Evolutionary conservation across 2,888 invertebrate species (phyloP), one percentile per base, ranked within the genome.

Genomic region (Epinotia ramella): DNA sequence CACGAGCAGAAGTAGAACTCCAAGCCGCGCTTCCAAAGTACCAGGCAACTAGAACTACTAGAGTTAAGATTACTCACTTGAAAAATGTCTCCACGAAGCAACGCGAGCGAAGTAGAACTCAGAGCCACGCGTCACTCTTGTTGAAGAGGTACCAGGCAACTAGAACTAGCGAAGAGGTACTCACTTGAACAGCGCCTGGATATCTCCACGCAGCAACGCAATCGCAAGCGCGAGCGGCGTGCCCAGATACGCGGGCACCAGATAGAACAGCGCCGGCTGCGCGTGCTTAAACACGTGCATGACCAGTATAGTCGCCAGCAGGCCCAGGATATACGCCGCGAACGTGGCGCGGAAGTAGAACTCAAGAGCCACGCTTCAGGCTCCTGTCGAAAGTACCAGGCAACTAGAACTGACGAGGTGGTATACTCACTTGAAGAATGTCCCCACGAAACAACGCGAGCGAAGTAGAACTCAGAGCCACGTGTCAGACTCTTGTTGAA

Each of bases 211-310:
- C 53, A 99, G 89, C 57, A 98, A 91, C 12, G 49, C 49, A n/a
- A n/a, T n/a, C 12, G 99, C 99, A 16, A 99, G 93, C n/a, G 96
- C 86, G 44, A 99, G 90, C 18, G 99, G 99, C 57, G 98, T 97
- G 78, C 97, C 98, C 81, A 99, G 95, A 91, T 99, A 99, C 16
- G 98, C 98, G 7, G 99, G 99, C 78, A 99, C 99, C 80, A 99
- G 95, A 92, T 99, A 99, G 83, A 99, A 94, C 76, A 99, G 95
- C 71, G 99, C 99, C 0, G 99, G 99, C 95, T 99, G 98, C 33
- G 99, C 99, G 94, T 99, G 99, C 91, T 99, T 98, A 94, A 99
- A 99, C 81, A 98, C 95, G 94, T 99, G 99, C 99, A 99, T 99
- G 77, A 99, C 98, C 82, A 98, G 96, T 90, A 99, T 99, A 1